These are phyloP conservation scores for Muscicapa comitata DNA, from an alignment of 2,797 vertebrate species.

Conservation along the genomic window DNA sequence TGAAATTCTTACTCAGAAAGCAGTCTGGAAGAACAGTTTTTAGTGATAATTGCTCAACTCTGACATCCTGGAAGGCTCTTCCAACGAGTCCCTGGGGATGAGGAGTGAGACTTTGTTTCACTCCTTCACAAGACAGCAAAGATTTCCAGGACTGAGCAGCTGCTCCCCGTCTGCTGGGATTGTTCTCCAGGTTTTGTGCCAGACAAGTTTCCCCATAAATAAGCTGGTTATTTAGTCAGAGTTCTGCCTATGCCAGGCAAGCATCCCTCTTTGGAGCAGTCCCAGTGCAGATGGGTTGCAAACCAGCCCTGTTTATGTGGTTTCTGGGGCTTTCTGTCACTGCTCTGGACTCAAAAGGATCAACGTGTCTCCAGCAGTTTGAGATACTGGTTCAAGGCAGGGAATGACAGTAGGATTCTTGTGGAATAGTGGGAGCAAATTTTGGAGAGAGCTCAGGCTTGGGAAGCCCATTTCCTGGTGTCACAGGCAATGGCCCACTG, in stretches of 20 bases:
- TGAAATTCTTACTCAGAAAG: not conserved
- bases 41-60: not conserved
- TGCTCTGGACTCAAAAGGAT: conserved; percentile 39
- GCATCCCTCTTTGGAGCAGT: conserved; percentile 7
- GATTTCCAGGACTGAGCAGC: conserved; percentile 12
- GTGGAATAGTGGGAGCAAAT: not conserved
- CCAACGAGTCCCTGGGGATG: not conserved
- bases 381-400: not conserved
- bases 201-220: conserved; percentile 50
- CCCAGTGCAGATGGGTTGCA: conserved; percentile 37
- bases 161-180: conserved; percentile 37
- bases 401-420: not conserved
- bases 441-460: not conserved
- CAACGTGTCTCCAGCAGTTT: conserved; percentile 1
- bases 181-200: conserved; percentile 18
- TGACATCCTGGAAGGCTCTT: not conserved
- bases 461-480: not conserved
- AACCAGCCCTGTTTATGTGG: conserved; percentile 33
- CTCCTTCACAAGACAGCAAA: not conserved
- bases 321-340: conserved; percentile 41
- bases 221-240: conserved; percentile 41
- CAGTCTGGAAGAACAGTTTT: not conserved
- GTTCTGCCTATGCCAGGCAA: conserved; percentile 20
- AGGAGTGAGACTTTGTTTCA: not conserved
- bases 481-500: not conserved